These are phyloP conservation scores for Liodrosophila aerea DNA, from an alignment of 2,888 invertebrate genomes.

Conservation along the genomic window DNA sequence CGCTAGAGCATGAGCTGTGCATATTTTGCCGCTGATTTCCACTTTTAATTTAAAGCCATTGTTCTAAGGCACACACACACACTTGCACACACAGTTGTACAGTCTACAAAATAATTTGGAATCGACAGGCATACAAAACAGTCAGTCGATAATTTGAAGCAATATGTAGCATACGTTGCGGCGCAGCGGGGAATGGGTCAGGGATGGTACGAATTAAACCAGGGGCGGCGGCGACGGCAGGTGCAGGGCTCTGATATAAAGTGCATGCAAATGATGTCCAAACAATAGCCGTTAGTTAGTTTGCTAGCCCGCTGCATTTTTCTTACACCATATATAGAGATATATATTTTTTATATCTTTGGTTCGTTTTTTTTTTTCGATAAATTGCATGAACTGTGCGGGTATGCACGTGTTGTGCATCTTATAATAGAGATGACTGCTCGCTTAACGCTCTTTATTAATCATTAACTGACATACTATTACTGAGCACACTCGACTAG, in stretches of 20 bases:
- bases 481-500: too few relatives aligned
- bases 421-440: too few relatives aligned
- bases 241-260: constrained; percentile 5
- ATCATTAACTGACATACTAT: too few relatives aligned
- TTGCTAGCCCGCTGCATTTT: constrained; percentile 43
- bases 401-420: constrained; percentile 1
- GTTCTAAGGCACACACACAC: constrained; percentile 58
- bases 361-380: neutral
- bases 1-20: constrained; percentile 19
- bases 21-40: constrained; percentile 64
- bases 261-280: constrained; percentile 56
- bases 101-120: constrained; percentile 32
- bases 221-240: too few relatives aligned
- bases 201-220: constrained; percentile 8
- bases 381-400: neutral
- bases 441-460: too few relatives aligned
- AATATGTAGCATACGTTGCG: neutral
- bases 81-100: constrained; percentile 11
- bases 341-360: neutral
- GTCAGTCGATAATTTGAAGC: constrained; percentile 42
- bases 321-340: constrained; percentile 25
- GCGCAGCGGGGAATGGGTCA: neutral
- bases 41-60: constrained; percentile 74
- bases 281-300: constrained; percentile 73
- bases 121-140: constrained; percentile 37